Evolutionary conservation across 2,888 invertebrate genomes (phyloP).

Genomic region (Phortica okadai): DNA sequence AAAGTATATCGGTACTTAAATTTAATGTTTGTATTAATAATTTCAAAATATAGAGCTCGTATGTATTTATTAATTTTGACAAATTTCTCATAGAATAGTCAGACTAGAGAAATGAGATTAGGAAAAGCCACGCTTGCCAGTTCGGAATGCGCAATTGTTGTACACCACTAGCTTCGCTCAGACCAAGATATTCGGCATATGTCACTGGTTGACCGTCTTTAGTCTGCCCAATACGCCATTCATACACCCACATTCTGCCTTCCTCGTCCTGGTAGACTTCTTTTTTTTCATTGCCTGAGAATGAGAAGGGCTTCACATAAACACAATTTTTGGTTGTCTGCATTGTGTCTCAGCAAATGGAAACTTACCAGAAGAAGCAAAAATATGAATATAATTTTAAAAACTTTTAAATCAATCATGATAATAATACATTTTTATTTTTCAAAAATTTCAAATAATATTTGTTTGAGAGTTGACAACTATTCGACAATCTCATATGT

Average conservation of each 20-base stretch:
- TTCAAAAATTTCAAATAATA: no score
- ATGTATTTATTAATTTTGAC: background rate
- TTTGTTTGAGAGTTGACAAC: no score
- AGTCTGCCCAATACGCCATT: background rate
- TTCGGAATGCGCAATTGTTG: background rate
- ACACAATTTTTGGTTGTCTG: background rate
- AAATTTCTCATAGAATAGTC: background rate
- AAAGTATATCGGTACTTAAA: no score
- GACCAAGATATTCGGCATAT: background rate
- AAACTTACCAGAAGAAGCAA: background rate
- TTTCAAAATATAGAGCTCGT: background rate
- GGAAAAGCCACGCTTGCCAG: background rate
- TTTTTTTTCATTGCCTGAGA: background rate
- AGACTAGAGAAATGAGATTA: background rate
- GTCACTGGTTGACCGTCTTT: background rate
- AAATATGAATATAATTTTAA: background rate
- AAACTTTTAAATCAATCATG: background rate
- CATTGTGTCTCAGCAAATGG: background rate
- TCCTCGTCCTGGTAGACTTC: constrained; percentile 5
- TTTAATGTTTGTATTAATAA: no score
- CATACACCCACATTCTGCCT: background rate
- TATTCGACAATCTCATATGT: no score
- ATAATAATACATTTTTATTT: no score
- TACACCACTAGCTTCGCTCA: background rate
- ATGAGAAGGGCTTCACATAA: background rate